These are phyloP conservation scores for Watsonalla cultraria DNA, from an alignment of 2,888 invertebrate genomes.

Conservation along the genomic window DNA sequence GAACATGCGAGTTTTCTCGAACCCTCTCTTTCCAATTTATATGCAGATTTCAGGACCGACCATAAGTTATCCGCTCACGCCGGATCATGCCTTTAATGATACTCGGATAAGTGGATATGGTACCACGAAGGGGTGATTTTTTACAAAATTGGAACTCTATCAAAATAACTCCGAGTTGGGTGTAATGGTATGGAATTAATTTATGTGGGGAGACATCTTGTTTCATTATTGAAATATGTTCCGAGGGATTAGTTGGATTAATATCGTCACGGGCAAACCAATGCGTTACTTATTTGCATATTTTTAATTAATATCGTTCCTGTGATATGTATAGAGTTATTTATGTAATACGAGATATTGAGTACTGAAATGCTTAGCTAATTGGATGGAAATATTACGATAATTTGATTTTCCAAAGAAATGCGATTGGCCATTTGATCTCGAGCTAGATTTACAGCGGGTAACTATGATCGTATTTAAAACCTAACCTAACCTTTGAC, in stretches of 20 bases:
- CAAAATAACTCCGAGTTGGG: conserved; percentile 42
- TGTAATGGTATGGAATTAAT: conserved; percentile 66
- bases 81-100: conserved; percentile 73
- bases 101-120: conserved; percentile 63
- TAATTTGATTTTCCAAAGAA: too few species aligned
- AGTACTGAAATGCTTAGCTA: too few species aligned
- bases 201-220: conserved; percentile 63
- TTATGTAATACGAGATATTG: too few species aligned
- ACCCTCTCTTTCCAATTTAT: conserved; percentile 71
- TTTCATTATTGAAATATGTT: conserved; percentile 61
- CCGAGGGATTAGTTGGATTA: conserved; percentile 50
- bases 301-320: not conserved
- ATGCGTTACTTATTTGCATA: not conserved
- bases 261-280: conserved; percentile 29
- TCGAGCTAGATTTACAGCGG: too few species aligned
- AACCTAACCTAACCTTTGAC: too few species aligned
- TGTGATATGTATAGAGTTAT: not conserved
- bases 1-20: conserved; percentile 22
- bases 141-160: conserved; percentile 46
- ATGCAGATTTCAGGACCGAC: conserved; percentile 73
- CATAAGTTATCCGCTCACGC: conserved; percentile 73
- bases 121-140: conserved; percentile 51
- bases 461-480: too few species aligned
- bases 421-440: too few species aligned
- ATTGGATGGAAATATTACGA: too few species aligned